Conservation (phyloP, 2,888 invertebrate genomes). For the Cacoxenus indagator region DNA sequence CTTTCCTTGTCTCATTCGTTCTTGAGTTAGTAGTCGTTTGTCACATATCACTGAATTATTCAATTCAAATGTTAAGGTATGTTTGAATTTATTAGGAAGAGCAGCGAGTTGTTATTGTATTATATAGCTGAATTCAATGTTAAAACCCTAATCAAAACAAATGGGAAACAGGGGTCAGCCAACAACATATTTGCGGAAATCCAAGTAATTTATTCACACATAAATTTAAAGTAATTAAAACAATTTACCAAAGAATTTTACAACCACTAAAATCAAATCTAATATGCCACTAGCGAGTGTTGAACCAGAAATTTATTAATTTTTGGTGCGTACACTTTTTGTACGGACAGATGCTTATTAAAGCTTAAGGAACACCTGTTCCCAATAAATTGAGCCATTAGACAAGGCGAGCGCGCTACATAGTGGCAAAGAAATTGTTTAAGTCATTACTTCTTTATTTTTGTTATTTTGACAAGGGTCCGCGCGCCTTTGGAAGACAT, state of each 20-base stretch:
- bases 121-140: too few relatives aligned
- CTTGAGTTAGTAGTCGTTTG: too few relatives aligned
- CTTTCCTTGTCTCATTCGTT: too few relatives aligned
- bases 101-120: too few relatives aligned
- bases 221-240: constrained; percentile 54
- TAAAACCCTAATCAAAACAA: too few relatives aligned
- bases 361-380: constrained; percentile 2
- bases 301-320: constrained; percentile 49
- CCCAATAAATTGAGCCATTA: not conserved
- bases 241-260: constrained; percentile 45
- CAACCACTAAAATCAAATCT: constrained; percentile 23
- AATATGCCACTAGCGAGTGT: not conserved
- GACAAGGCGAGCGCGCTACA: not conserved
- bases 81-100: too few relatives aligned
- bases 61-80: too few relatives aligned
- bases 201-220: constrained; percentile 30
- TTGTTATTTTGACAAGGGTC: not conserved
- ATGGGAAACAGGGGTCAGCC: too few relatives aligned
- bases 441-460: not conserved
- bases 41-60: too few relatives aligned
- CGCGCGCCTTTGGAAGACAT: not conserved
- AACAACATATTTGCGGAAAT: not conserved
- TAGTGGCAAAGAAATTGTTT: not conserved
- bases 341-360: not conserved
- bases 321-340: constrained; percentile 7